Base-by-base conservation (phyloP, 2,888 invertebrate genomes). In the Dolomedes plantarius region DNA sequence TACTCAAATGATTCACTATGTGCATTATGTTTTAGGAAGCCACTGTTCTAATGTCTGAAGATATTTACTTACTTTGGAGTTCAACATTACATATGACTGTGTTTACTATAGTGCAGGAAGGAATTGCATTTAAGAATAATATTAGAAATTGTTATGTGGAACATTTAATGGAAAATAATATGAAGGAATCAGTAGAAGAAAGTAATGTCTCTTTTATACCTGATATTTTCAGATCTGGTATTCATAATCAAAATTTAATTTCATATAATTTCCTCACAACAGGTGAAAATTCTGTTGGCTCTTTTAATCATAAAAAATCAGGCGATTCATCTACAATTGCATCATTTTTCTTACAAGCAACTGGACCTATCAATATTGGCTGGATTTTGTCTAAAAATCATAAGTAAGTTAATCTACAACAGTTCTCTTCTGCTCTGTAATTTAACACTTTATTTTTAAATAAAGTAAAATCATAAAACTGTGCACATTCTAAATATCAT, bases 81-180 rank as follows among this genome's bases (percentile, higher is more conserved):
- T 81, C 89, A 9, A 87, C 87, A 1, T 87, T 89, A 62, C 89
- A 89, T 68, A 69, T 89, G 86, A 88, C 82, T 32, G 68, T 88
- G 6, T 68, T 86, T 62, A 85, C 87, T 41, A 62, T 89, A 39
- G 69, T 56, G 11, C 77, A 89, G 76, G 86, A 88, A 72, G 29
- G 36, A 13, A 11, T 56, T 28, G 7, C 32, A 31, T 86, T 79
- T 65, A 74, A 79, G 62, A 29, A 68, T n/a, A 69, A 31, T 72
- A 6, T 56, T 1, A 16, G 19, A 31, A 72, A 23, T 31, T 69
- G 39, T 16, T 69, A 28, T 32, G 28, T 32, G 11, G 67, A 32
- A 32, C 28, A 31, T 11, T 13, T 29, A 5, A 6, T 0, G 13
- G n/a, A 28, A 7, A 29, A 29, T 3, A 13, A 65, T 19, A 65